Evolutionary conservation across 2,888 invertebrate genomes (phyloP), one percentile per base, ranked within the genome.

Genomic region (Epistrophe grossulariae): DNA sequence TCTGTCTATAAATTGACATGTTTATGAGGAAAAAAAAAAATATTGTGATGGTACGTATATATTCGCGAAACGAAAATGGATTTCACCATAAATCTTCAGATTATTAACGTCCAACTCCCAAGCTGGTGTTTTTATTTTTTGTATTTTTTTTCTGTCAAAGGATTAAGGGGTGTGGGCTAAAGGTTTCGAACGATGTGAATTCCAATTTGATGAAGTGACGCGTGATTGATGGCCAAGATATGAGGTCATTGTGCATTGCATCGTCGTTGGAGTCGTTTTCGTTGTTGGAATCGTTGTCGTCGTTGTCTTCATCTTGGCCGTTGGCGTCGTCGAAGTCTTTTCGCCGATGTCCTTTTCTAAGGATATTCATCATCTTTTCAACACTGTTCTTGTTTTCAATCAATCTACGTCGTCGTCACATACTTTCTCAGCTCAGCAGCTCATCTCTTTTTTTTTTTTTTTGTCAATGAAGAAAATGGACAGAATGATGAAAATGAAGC

Each of bases 191-290:
- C 59, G 57, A 62, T 70, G 78, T 81, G 72, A 82, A 87, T 87
- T 87, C 79, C 76, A 60, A 72, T 82, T 83, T 87, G 87, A 87
- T 87, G 83, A 87, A 87, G 66, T 87, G 87, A 87, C 83, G 55
- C 59, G 52, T 87, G 79, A 87, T 87, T 87, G 87, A 87, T 87
- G 83, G 87, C 62, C 76, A 76, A 72, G 68, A 76, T 87, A 87
- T 87, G 87, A 87, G 87, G 87, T 87, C 87, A 83, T 87, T 83
- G 83, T 84, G 79, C 72, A 78, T 73, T 68, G 87, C 64, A 82
- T 80, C 68, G 19, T 28, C 59, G 43, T 50, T 17, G n/a, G 19
- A 4, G 17, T 52, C n/a, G n/a, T n/a, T n/a, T n/a, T n/a, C 57
- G 70, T 76, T 45, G n/a, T 45, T 59, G 19, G 40, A 38, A n/a